phyloP scores from a whole-genome alignment of 2,113 vertebrate genomes.

The Picathartes gymnocephalus region DNA sequence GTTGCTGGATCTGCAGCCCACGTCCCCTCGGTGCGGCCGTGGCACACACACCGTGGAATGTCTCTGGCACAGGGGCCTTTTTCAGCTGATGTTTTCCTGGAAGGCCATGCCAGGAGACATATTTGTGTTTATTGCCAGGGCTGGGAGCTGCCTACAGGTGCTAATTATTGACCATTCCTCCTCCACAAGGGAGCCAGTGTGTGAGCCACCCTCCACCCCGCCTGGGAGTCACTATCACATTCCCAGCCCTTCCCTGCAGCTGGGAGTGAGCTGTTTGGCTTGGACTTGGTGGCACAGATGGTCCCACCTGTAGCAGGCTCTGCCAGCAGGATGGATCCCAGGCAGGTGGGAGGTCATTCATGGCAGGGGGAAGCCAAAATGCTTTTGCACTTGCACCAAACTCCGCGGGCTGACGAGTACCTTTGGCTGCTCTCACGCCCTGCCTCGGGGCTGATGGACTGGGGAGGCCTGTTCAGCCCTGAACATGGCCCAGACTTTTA shows the following conservation, averaged over 20 bases:
- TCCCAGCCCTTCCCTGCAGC: not conserved
- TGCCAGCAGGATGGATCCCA: not conserved
- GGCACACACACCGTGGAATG: not conserved
- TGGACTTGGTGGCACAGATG: not conserved
- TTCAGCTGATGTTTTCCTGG: conserved; percentile 22
- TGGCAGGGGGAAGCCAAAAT: not conserved
- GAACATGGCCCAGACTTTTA: not conserved
- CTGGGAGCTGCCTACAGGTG: conserved; percentile 23
- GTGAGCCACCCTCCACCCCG: not conserved
- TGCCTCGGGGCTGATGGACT: not conserved
- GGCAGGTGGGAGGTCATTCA: not conserved
- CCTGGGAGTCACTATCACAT: not conserved
- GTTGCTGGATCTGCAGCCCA: not conserved
- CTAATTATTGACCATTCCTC: conserved; percentile 1
- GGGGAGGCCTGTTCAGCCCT: not conserved
- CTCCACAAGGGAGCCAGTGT: conserved; percentile 41
- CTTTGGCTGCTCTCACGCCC: not conserved
- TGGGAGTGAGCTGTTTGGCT: conserved; percentile 6
- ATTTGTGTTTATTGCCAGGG: conserved; percentile 49
- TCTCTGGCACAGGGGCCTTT: not conserved
- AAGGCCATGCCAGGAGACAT: conserved; percentile 33
- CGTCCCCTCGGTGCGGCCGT: accelerated
- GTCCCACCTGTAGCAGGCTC: not conserved
- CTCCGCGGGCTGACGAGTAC: not conserved
- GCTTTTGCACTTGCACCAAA: not conserved